phyloP scores from a whole-genome alignment of 1,140 invertebrate genomes.

The Euborellia annulipes region DNA sequence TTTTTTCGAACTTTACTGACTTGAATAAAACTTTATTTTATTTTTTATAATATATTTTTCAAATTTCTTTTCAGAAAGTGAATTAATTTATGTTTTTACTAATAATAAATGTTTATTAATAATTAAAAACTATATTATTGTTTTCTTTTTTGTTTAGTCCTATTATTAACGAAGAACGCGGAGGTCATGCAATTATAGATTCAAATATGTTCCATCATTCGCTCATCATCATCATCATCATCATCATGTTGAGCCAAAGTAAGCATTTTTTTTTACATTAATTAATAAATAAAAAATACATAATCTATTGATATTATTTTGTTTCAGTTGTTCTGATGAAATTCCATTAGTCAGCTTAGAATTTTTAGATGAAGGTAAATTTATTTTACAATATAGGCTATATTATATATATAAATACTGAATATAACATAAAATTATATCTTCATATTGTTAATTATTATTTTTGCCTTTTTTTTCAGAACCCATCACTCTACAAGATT shows the following conservation, averaged over 20 bases:
- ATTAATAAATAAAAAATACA: background rate
- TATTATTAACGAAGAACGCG: constrained; percentile 45
- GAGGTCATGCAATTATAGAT: constrained; percentile 19
- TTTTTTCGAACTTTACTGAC: too few relatives aligned
- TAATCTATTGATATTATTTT: constrained; percentile 9
- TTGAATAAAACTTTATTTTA: too few relatives aligned
- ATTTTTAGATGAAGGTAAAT: constrained; percentile 40
- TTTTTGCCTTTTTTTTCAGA: constrained; percentile 15
- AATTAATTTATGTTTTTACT: too few relatives aligned
- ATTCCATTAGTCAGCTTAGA: constrained; percentile 39
- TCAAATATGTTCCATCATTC: too few relatives aligned
- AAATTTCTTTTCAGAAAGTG: too few relatives aligned
- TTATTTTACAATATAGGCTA: constrained; percentile 6
- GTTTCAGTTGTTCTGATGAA: constrained; percentile 41
- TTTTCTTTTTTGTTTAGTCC: constrained; percentile 35
- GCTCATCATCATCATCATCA: constrained; percentile 27
- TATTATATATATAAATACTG: too few relatives aligned
- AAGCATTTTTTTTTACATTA: constrained; percentile 17
- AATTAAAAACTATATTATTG: too few relatives aligned
- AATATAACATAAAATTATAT: too few relatives aligned
- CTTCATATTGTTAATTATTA: constrained; percentile 1
- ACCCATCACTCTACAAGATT: constrained; percentile 41
- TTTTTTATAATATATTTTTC: too few relatives aligned
- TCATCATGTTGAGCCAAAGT: constrained; percentile 37
- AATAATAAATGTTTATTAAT: too few relatives aligned